These are phyloP conservation scores for Adineta ricciae DNA, from an alignment of 2,888 invertebrate genomes.

Conservation along the genomic window DNA sequence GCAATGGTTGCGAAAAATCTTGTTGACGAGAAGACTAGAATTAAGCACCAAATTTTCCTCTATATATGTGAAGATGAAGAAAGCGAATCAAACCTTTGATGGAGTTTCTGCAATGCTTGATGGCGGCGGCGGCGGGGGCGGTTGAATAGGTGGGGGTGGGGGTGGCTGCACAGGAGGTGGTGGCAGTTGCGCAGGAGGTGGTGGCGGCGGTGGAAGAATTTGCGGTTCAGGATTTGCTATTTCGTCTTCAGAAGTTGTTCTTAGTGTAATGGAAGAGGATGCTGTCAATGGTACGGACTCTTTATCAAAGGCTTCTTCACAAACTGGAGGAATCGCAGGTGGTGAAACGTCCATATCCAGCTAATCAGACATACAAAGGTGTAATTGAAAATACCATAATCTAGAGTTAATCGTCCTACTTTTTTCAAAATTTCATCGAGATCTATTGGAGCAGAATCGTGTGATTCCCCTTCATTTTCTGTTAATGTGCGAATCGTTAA, in stretches of 20 bases:
- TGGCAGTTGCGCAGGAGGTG: neutral
- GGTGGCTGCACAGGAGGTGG: too few species aligned
- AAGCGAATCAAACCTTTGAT: neutral
- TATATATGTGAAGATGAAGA: too few species aligned
- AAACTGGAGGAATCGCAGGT: neutral
- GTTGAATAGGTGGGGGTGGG: too few species aligned
- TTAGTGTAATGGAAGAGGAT: slow-evolving; percentile 57
- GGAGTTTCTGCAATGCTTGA: neutral
- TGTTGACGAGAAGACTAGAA: neutral
- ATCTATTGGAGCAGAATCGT: slow-evolving; percentile 39
- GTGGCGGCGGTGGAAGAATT: neutral
- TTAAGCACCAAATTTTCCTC: too few species aligned
- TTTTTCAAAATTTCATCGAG: slow-evolving; percentile 37
- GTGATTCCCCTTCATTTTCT: slow-evolving; percentile 41
- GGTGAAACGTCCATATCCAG: neutral
- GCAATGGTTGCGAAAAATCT: neutral
- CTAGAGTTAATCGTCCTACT: slow-evolving; percentile 37
- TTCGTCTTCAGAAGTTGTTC: slow-evolving; percentile 58
- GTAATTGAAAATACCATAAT: neutral
- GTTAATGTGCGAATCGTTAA: slow-evolving; percentile 70
- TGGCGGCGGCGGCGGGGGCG: neutral
- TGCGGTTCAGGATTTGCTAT: slow-evolving; percentile 32
- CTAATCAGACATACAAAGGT: neutral
- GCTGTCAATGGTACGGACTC: slow-evolving; percentile 22
- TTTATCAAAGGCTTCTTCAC: slow-evolving; percentile 19